phyloP scores from a whole-genome alignment of 1,140 invertebrate species.

The Zelostemma sp. region DNA sequence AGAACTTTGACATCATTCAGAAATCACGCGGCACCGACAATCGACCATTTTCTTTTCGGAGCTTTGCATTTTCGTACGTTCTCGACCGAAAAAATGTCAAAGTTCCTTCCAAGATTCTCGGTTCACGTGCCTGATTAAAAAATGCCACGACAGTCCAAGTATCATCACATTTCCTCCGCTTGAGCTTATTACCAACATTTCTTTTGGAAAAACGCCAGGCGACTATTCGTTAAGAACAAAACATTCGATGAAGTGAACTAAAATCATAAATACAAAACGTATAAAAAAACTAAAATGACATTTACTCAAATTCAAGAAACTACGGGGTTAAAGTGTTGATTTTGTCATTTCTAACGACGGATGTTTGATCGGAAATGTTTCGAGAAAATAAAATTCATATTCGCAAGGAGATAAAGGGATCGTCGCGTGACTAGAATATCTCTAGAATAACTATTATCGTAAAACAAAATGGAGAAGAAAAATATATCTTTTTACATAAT shows the following conservation, averaged over 20 bases:
- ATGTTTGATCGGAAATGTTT: conserved; percentile 40
- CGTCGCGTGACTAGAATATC: conserved; percentile 47
- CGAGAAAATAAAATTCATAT: conserved; percentile 26
- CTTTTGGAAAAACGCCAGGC: conserved; percentile 49
- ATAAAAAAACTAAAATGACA: no score
- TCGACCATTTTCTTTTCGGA: no score
- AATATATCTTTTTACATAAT: conserved; percentile 40
- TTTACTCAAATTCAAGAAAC: no score
- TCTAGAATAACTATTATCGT: conserved; percentile 38
- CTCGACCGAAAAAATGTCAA: no score
- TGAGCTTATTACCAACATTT: conserved; percentile 36
- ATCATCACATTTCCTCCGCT: conserved; percentile 34
- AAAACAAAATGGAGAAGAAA: conserved; percentile 37
- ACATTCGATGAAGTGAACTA: not conserved
- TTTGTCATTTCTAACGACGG: no score
- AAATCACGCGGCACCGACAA: no score
- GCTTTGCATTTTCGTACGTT: no score
- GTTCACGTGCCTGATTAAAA: no score
- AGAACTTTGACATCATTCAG: no score
- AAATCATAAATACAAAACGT: no score
- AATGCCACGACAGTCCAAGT: conserved; percentile 46
- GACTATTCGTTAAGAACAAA: conserved; percentile 12
- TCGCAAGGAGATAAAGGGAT: conserved; percentile 42
- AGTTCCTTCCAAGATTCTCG: no score
- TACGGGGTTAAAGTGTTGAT: no score